Conservation (phyloP, 2,113 vertebrate species). For the Microtus oregoni region DNA sequence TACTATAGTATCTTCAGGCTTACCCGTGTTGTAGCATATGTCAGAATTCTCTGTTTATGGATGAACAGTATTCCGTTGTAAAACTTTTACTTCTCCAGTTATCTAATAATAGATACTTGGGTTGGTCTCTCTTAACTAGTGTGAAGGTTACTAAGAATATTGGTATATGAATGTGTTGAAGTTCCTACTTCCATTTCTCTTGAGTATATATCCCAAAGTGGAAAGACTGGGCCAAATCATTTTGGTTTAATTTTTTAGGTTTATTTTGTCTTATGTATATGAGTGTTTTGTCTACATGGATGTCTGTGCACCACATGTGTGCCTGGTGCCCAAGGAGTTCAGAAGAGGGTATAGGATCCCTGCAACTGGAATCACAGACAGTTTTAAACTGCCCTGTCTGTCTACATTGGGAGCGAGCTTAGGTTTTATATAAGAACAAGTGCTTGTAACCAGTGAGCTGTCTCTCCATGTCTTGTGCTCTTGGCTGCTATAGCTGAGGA, state of each 20-base stretch:
- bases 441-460: background rate
- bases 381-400: too few relatives aligned
- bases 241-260: background rate
- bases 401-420: background rate
- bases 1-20: background rate
- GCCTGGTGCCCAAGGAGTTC: too few relatives aligned
- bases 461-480: background rate
- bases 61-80: background rate
- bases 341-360: background rate
- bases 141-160: background rate
- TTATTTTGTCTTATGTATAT: background rate
- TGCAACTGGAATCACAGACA: background rate
- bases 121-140: background rate
- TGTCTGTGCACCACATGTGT: background rate
- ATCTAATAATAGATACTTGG: background rate
- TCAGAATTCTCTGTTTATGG: background rate
- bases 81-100: background rate
- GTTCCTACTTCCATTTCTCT: slow-evolving; percentile 23
- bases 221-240: background rate
- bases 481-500: background rate
- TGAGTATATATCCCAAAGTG: background rate
- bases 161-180: background rate
- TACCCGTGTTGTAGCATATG: background rate
- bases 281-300: background rate
- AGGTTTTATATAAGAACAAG: background rate